Evolutionary conservation across 2,888 invertebrate species (phyloP).

Genomic region (Colletes collaris): DNA sequence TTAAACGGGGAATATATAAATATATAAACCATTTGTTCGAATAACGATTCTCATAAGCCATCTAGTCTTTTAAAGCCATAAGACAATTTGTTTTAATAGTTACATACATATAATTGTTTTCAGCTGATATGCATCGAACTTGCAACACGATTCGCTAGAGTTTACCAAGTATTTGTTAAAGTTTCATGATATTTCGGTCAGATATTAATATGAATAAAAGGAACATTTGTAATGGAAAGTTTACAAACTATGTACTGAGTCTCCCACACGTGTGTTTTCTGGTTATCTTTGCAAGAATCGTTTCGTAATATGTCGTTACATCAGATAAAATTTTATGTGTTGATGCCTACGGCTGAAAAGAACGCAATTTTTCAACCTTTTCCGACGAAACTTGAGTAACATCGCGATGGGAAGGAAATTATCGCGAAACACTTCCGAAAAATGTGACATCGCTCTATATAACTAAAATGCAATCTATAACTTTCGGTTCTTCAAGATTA

Average conservation of each 20-base stretch:
- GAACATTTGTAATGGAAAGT: conserved; percentile 21
- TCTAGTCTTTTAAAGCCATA: not conserved
- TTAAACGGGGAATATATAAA: too few species aligned
- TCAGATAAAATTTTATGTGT: conserved; percentile 44
- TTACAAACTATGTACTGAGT: not conserved
- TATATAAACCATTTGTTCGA: not conserved
- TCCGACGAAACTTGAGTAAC: conserved; percentile 38
- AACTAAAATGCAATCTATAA: not conserved
- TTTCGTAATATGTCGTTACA: conserved; percentile 35
- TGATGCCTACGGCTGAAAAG: conserved; percentile 13
- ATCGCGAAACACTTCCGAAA: conserved; percentile 19
- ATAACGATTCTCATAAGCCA: not conserved
- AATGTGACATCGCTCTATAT: not conserved
- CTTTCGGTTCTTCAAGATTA: not conserved
- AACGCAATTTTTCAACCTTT: conserved; percentile 40
- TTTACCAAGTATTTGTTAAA: conserved; percentile 10
- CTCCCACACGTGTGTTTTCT: conserved; percentile 23
- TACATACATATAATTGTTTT: conserved; percentile 3
- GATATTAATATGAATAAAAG: conserved; percentile 6
- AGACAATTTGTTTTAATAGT: not conserved
- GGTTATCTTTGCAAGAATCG: conserved; percentile 39
- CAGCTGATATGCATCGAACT: conserved; percentile 6
- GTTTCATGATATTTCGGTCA: conserved; percentile 6
- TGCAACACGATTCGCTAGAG: conserved; percentile 4
- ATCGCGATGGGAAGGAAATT: conserved; percentile 40